These are phyloP conservation scores for Acleris holmiana DNA, from an alignment of 2,888 invertebrate species.

Conservation along the genomic window DNA sequence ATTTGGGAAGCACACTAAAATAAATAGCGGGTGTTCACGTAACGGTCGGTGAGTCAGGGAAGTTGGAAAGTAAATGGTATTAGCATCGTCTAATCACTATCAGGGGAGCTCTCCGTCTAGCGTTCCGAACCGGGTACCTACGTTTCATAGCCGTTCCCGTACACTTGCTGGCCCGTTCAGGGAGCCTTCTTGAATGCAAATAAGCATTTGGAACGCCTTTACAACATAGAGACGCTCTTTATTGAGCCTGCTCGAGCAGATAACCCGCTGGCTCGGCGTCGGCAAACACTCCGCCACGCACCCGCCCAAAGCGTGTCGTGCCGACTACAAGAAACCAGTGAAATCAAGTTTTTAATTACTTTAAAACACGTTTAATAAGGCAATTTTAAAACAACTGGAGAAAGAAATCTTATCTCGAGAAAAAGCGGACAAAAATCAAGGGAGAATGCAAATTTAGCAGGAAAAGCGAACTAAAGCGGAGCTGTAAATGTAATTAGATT, in stretches of 20 bases:
- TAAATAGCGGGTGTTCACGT: conserved; percentile 74
- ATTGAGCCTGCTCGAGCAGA: conserved; percentile 74
- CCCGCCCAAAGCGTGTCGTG: conserved; percentile 48
- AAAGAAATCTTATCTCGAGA: conserved; percentile 59
- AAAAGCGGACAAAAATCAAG: conserved; percentile 66
- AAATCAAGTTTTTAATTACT: conserved; percentile 36
- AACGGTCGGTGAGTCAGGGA: conserved; percentile 78
- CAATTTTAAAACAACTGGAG: conserved; percentile 36
- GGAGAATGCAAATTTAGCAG: conserved; percentile 75
- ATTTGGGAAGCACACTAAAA: conserved; percentile 73
- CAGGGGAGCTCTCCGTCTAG: conserved; percentile 77
- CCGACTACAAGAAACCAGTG: conserved; percentile 24
- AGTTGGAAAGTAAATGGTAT: conserved; percentile 83
- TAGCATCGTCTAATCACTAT: conserved; percentile 82
- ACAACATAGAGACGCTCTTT: conserved; percentile 78
- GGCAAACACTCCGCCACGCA: conserved; percentile 60
- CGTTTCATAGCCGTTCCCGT: conserved; percentile 66
- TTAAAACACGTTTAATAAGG: conserved; percentile 34
- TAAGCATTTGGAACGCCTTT: conserved; percentile 81
- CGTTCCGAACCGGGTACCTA: conserved; percentile 60
- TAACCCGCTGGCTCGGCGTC: conserved; percentile 65
- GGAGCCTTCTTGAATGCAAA: conserved; percentile 81
- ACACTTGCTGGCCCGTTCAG: conserved; percentile 74
- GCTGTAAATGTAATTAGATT: conserved; percentile 84
- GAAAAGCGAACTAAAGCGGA: conserved; percentile 75